These are phyloP conservation scores for Plotosus lineatus DNA, from an alignment of 2,113 vertebrate genomes.

Conservation along the genomic window DNA sequence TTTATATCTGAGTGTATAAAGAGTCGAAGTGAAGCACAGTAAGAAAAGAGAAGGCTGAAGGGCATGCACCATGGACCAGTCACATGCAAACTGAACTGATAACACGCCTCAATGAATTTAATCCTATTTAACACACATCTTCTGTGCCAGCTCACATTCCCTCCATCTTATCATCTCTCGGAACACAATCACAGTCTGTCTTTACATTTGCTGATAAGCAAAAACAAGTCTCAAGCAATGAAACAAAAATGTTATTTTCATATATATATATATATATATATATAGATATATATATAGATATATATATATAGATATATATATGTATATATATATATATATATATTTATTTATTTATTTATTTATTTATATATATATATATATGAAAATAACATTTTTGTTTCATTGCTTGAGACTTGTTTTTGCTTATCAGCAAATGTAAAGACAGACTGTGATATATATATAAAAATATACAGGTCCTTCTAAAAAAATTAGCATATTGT, in stretches of 20 bases:
- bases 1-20: not conserved
- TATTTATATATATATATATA: not conserved
- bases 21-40: not conserved
- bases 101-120: constrained; percentile 27
- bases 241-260: not conserved
- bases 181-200: constrained; percentile 51
- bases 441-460: constrained; percentile 54
- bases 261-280: not conserved
- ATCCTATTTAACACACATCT: constrained; percentile 57
- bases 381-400: not conserved
- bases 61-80: constrained; percentile 2
- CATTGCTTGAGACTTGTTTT: not conserved
- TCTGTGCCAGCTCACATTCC: constrained; percentile 50
- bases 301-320: too few species aligned
- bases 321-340: too few species aligned
- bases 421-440: constrained; percentile 18
- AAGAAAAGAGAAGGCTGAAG: constrained; percentile 30
- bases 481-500: too few species aligned
- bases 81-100: constrained; percentile 28
- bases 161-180: constrained; percentile 53
- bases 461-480: too few species aligned
- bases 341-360: too few species aligned
- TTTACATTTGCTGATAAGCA: constrained; percentile 18
- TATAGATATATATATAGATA: too few species aligned
- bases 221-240: not conserved